A percentile compares a stretch with the other conserved stretches of the same genome.
Conservation (phyloP, 37 sponge, comb jelly and placozoan species). For the Chondrosia reniformis region DNA sequence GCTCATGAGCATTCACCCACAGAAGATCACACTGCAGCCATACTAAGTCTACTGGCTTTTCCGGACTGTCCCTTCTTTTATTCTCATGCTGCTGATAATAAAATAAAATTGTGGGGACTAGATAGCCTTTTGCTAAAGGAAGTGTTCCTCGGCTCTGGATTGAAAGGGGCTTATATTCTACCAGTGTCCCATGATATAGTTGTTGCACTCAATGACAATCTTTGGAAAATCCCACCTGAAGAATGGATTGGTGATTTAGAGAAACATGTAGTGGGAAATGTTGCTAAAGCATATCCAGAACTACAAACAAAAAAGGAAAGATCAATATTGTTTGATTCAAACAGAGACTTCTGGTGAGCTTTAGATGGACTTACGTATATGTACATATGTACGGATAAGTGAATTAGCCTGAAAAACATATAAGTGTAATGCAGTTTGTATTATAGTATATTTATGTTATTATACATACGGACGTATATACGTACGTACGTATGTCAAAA, state of each 20-base stretch:
- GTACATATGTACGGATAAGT: neutral
- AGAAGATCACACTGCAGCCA: conserved; percentile 41
- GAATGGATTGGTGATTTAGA: conserved; percentile 21
- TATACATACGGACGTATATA: neutral
- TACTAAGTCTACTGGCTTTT: conserved; percentile 25
- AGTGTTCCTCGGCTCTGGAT: conserved; percentile 30
- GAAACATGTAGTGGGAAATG: neutral
- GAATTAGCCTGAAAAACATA: neutral
- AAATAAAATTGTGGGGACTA: conserved; percentile 52
- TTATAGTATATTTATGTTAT: neutral
- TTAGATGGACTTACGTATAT: too few relatives aligned
- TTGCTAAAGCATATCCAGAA: neutral
- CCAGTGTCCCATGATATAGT: conserved; percentile 26
- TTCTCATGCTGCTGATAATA: conserved; percentile 41
- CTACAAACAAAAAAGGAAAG: neutral
- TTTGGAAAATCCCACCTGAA: conserved; percentile 20
- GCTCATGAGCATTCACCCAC: conserved; percentile 29
- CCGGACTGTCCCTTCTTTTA: conserved; percentile 30
- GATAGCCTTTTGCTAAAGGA: conserved; percentile 51
- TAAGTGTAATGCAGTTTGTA: neutral
- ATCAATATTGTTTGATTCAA: neutral
- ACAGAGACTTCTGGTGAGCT: conserved; percentile 1
- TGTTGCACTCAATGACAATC: conserved; percentile 42
- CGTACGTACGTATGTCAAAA: neutral
- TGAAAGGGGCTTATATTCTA: conserved; percentile 40